These are phyloP conservation scores for Silvanus unidentatus DNA, from an alignment of 2,888 invertebrate species.

Conservation along the genomic window DNA sequence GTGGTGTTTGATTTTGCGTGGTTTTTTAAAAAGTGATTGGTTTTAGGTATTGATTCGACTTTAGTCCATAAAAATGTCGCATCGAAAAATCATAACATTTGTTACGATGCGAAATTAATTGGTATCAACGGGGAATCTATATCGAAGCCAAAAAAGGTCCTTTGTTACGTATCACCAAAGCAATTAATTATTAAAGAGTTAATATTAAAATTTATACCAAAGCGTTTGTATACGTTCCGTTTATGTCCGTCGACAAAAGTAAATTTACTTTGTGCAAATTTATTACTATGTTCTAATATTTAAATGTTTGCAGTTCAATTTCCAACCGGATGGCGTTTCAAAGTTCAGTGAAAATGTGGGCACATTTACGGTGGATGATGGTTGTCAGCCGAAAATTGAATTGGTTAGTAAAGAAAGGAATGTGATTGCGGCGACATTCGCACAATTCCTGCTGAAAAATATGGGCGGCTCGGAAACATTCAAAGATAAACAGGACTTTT, in stretches of 20 bases:
- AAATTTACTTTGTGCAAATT: neutral
- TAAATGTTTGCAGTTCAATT: conserved; percentile 55
- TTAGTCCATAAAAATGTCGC: conserved; percentile 82
- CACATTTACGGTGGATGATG: conserved; percentile 82
- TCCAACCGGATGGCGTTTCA: conserved; percentile 52
- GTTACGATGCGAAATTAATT: conserved; percentile 77
- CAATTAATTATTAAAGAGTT: conserved; percentile 91
- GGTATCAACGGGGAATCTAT: conserved; percentile 55
- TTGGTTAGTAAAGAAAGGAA: conserved; percentile 79
- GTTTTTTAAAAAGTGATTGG: conserved; percentile 5
- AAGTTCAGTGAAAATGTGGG: conserved; percentile 52
- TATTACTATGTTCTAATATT: neutral
- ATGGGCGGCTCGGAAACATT: conserved; percentile 94
- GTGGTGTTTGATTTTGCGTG: conserved; percentile 2
- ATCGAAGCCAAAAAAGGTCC: conserved; percentile 77
- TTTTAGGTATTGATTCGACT: conserved; percentile 68
- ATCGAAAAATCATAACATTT: conserved; percentile 77
- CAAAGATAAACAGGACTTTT: conserved; percentile 58
- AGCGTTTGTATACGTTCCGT: conserved; percentile 83
- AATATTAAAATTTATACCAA: conserved; percentile 87
- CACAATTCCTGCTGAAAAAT: conserved; percentile 84
- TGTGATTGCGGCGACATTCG: conserved; percentile 88
- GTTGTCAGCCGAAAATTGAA: conserved; percentile 80
- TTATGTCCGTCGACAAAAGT: conserved; percentile 93
- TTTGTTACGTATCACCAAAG: conserved; percentile 86